phyloP scores from a whole-genome alignment of 2,888 invertebrate species.

The Torymus tubicola region DNA sequence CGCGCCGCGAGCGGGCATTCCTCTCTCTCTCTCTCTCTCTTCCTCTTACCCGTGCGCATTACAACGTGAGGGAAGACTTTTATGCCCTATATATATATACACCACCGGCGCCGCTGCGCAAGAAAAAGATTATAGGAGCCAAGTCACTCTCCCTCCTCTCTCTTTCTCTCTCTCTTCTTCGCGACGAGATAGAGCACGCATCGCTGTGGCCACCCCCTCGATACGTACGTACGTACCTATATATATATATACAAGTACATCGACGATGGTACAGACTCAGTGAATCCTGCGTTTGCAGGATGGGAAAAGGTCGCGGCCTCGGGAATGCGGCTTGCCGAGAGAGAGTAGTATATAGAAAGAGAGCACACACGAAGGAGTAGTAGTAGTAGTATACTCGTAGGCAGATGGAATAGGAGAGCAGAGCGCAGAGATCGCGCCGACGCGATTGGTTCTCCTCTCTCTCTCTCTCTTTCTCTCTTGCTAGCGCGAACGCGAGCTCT shows the following conservation, averaged over 20 bases:
- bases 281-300: background rate
- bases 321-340: too few relatives aligned
- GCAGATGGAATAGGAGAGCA: background rate
- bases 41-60: background rate
- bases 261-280: background rate
- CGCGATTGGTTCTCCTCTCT: constrained; percentile 1
- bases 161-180: too few relatives aligned
- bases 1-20: constrained; percentile 14
- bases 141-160: background rate
- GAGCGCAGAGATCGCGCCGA: background rate
- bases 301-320: background rate
- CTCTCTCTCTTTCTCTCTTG: too few relatives aligned
- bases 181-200: constrained; percentile 39
- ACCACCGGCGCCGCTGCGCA: background rate
- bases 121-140: constrained; percentile 13
- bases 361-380: background rate
- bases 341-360: too few relatives aligned
- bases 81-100: constrained; percentile 8
- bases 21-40: background rate
- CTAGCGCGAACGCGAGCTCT: too few relatives aligned
- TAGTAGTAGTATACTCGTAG: too few relatives aligned
- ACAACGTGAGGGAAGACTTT: background rate
- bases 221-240: too few relatives aligned
- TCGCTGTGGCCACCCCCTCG: background rate
- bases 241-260: background rate